phyloP scores from a whole-genome alignment of 1,140 invertebrate genomes.

The Drosophila carrolli region DNA sequence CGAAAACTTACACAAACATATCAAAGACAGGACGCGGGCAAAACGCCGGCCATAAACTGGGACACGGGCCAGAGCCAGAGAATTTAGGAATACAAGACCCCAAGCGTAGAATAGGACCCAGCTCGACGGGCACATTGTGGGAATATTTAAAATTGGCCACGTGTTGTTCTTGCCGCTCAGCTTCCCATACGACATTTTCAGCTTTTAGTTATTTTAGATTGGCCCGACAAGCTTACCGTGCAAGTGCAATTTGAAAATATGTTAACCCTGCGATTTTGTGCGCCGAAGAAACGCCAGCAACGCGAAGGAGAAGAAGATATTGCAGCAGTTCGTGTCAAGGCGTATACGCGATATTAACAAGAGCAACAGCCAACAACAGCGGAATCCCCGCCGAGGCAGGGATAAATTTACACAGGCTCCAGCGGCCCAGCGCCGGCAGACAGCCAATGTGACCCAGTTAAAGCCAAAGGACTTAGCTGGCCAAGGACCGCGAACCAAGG shows the following conservation, averaged over 20 bases:
- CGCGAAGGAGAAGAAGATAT: slow-evolving; percentile 27
- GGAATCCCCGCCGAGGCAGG: slow-evolving; percentile 23
- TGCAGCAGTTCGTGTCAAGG: slow-evolving; percentile 42
- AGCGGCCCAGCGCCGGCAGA: slow-evolving; percentile 33
- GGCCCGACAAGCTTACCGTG: slow-evolving; percentile 40
- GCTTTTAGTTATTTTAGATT: slow-evolving; percentile 54
- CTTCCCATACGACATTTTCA: slow-evolving; percentile 36
- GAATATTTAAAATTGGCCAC: slow-evolving; percentile 73
- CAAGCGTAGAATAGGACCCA: slow-evolving; percentile 11
- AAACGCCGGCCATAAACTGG: slow-evolving; percentile 67
- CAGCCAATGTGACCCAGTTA: slow-evolving; percentile 75
- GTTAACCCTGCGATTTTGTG: slow-evolving; percentile 52
- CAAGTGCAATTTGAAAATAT: slow-evolving; percentile 56
- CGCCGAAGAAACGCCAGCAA: slow-evolving; percentile 23
- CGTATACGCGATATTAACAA: slow-evolving; percentile 45
- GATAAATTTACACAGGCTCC: slow-evolving; percentile 46
- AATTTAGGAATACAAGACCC: slow-evolving; percentile 1
- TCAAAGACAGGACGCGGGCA: slow-evolving; percentile 69
- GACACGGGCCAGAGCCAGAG: slow-evolving; percentile 21
- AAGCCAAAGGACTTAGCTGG: slow-evolving; percentile 52
- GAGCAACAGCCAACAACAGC: slow-evolving; percentile 29
- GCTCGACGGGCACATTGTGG: slow-evolving; percentile 51
- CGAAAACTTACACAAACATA: slow-evolving; percentile 68
- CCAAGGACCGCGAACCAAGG: slow-evolving; percentile 37
- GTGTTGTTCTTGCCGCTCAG: slow-evolving; percentile 35